Conservation (phyloP, 1,140 invertebrate species). For the Brachionus rubens region DNA sequence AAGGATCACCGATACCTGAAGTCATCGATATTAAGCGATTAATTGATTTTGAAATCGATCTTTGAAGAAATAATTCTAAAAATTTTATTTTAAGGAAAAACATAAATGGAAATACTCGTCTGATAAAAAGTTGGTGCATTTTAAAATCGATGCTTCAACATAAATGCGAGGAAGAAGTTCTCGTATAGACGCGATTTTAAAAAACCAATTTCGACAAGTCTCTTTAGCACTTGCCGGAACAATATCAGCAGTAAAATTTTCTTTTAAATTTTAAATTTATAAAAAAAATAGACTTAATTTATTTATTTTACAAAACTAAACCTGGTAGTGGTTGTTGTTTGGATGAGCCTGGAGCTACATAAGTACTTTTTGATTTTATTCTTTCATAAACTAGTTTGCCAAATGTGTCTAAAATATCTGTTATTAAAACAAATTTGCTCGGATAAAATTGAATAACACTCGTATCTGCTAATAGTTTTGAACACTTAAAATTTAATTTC, state of each 20-base stretch:
- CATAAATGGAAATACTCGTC: slow-evolving; percentile 62
- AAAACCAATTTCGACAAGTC: slow-evolving; percentile 97
- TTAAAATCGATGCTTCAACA: slow-evolving; percentile 86
- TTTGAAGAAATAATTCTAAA: slow-evolving; percentile 53
- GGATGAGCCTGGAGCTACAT: slow-evolving; percentile 63
- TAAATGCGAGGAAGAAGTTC: slow-evolving; percentile 90
- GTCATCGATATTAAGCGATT: slow-evolving; percentile 77
- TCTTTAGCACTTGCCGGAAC: slow-evolving; percentile 85
- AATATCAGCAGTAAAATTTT: slow-evolving; percentile 65
- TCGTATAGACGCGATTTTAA: slow-evolving; percentile 93
- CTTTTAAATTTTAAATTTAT: slow-evolving; percentile 41
- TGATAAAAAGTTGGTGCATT: slow-evolving; percentile 80
- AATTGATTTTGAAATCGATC: slow-evolving; percentile 72
- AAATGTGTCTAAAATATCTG: slow-evolving; percentile 91
- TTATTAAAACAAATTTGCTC: slow-evolving; percentile 92
- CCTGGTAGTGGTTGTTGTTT: slow-evolving; percentile 66
- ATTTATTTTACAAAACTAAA: slow-evolving; percentile 53
- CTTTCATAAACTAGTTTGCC: slow-evolving; percentile 84
- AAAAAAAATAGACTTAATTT: slow-evolving; percentile 41
- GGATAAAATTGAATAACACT: slow-evolving; percentile 89
- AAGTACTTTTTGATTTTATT: slow-evolving; percentile 72
- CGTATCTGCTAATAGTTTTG: slow-evolving; percentile 82
- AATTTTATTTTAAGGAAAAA: not conserved
- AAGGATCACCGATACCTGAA: slow-evolving; percentile 84
- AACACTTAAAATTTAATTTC: slow-evolving; percentile 68